Conservation (phyloP, 2,113 vertebrate species). For the Strigops habroptila region DNA sequence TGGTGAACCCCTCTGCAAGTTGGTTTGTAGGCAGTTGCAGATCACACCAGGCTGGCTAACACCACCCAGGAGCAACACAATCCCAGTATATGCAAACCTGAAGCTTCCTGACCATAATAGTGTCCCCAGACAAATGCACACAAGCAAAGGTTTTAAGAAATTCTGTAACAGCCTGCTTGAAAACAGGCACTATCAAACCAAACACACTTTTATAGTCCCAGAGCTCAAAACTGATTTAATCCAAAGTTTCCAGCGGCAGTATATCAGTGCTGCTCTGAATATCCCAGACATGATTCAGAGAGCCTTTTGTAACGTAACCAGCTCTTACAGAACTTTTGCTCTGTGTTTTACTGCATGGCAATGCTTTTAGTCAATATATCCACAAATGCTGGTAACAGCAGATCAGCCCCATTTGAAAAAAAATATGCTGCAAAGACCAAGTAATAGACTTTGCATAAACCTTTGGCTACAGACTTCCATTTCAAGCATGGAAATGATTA, state of each 20-base stretch:
- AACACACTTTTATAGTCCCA: not conserved
- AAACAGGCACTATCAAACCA: not conserved
- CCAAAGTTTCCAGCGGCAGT: not conserved
- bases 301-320: not conserved
- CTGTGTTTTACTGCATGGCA: not conserved
- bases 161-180: not conserved
- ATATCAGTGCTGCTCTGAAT: not conserved
- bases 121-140: not conserved
- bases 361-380: not conserved
- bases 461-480: not conserved
- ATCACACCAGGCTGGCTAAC: not conserved
- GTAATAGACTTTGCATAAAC: not conserved
- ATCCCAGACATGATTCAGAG: not conserved
- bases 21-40: not conserved
- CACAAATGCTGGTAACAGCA: not conserved
- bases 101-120: not conserved
- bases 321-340: not conserved
- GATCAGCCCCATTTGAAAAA: not conserved
- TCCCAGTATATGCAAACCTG: not conserved
- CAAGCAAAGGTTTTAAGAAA: not conserved
- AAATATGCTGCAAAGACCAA: not conserved
- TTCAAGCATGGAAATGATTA: not conserved
- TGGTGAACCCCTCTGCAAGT: not conserved
- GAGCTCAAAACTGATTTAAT: not conserved
- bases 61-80: not conserved